phyloP scores from a whole-genome alignment of 2,888 invertebrate genomes.

The Biston betularia region DNA sequence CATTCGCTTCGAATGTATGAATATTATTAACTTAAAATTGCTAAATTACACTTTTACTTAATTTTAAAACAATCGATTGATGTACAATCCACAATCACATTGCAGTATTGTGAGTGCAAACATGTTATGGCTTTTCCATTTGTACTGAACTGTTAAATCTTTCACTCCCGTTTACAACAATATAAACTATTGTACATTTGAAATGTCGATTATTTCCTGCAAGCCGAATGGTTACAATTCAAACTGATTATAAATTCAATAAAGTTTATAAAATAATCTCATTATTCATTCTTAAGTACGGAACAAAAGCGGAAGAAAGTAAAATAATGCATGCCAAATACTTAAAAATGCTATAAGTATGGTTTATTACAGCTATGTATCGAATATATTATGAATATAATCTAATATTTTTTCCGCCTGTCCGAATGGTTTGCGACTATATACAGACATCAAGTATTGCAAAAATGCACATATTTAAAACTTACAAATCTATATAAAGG shows the following conservation, averaged over 20 bases:
- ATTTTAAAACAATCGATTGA: conserved; percentile 45
- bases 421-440: too few relatives aligned
- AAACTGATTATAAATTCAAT: background rate
- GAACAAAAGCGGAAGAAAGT: conserved; percentile 37
- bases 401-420: background rate
- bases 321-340: conserved; percentile 53
- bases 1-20: conserved; percentile 76
- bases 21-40: conserved; percentile 65
- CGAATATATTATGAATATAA: conserved; percentile 8
- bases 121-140: conserved; percentile 75
- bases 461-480: background rate
- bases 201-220: background rate
- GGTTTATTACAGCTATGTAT: conserved; percentile 12
- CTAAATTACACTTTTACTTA: conserved; percentile 49
- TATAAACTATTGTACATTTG: conserved; percentile 10
- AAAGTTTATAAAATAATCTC: too few relatives aligned
- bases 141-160: conserved; percentile 70
- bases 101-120: conserved; percentile 72
- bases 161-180: background rate
- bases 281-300: conserved; percentile 57
- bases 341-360: conserved; percentile 18
- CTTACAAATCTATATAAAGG: background rate
- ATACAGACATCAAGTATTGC: background rate
- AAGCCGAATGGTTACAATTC: background rate
- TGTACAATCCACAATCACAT: conserved; percentile 77